Evolutionary conservation across 1,140 invertebrate genomes (phyloP).

Genomic region (Hylaeus volcanicus): DNA sequence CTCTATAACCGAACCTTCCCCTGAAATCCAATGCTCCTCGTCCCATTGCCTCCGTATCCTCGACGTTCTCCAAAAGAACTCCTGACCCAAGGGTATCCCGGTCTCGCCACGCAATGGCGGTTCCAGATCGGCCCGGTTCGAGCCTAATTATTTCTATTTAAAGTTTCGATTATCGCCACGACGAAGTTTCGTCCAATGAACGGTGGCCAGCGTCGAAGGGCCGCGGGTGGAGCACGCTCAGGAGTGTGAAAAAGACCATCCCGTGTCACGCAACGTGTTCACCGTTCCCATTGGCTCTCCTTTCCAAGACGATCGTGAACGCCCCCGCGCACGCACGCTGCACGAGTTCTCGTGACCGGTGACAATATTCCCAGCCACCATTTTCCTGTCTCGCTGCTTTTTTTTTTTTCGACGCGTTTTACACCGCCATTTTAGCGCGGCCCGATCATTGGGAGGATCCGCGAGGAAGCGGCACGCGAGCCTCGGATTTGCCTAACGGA

Average conservation of each 20-base stretch:
- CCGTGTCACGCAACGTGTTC: slow-evolving; percentile 62
- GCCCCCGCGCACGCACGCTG: slow-evolving; percentile 63
- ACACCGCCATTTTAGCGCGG: slow-evolving; percentile 50
- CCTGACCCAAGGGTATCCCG: too few relatives aligned
- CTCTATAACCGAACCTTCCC: too few relatives aligned
- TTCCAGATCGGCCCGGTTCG: too few relatives aligned
- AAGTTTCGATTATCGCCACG: background rate
- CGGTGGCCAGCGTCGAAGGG: background rate
- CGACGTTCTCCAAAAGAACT: too few relatives aligned
- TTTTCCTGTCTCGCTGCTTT: slow-evolving; percentile 43
- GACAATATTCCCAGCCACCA: slow-evolving; percentile 65
- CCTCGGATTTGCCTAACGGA: background rate
- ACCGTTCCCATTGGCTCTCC: slow-evolving; percentile 60
- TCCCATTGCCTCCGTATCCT: too few relatives aligned
- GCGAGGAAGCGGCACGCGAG: slow-evolving; percentile 39
- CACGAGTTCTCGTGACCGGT: slow-evolving; percentile 61
- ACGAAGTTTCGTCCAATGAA: background rate
- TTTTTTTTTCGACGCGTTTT: slow-evolving; percentile 17
- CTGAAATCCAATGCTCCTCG: too few relatives aligned
- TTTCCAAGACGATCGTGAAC: slow-evolving; percentile 61
- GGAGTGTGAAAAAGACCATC: slow-evolving; percentile 64
- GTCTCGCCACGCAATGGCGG: too few relatives aligned
- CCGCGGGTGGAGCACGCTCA: slow-evolving; percentile 58
- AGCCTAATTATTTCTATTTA: background rate
- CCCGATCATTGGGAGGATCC: slow-evolving; percentile 18